Percentiles rank a stretch among this genome's conserved stretches.
These are phyloP conservation scores for Embidobia sp. DNA, from an alignment of 2,888 invertebrate genomes.

Conservation along the genomic window DNA sequence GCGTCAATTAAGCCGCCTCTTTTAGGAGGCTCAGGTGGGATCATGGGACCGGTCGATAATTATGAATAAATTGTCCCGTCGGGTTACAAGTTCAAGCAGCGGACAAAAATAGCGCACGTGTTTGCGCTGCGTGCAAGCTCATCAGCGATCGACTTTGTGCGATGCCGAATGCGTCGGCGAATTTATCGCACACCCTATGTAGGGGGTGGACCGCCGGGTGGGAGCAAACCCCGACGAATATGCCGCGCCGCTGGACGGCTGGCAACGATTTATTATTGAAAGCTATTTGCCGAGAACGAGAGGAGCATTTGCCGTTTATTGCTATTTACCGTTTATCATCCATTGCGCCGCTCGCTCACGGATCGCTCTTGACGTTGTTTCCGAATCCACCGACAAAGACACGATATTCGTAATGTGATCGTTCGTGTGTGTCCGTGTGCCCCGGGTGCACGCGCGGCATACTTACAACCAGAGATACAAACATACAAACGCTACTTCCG, in stretches of 20 bases:
- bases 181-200: conserved; percentile 60
- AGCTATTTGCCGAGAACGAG: conserved; percentile 70
- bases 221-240: conserved; percentile 62
- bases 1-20: too few species aligned
- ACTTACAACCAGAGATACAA: conserved; percentile 22
- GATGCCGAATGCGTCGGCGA: conserved; percentile 38
- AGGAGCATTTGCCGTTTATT: conserved; percentile 68
- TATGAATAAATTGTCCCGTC: too few species aligned
- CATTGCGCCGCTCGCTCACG: conserved; percentile 63
- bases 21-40: too few species aligned
- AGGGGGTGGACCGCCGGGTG: conserved; percentile 43
- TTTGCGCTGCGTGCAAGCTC: conserved; percentile 10
- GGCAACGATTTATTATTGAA: conserved; percentile 69
- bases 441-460: neutral
- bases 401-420: conserved; percentile 57
- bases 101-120: conserved; percentile 43
- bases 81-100: too few species aligned
- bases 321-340: conserved; percentile 69
- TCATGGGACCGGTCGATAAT: too few species aligned
- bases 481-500: conserved; percentile 40
- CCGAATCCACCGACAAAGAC: conserved; percentile 66
- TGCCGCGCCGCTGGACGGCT: conserved; percentile 65
- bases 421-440: conserved; percentile 5
- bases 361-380: conserved; percentile 67
- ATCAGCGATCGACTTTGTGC: conserved; percentile 43